Base-by-base conservation (phyloP, 2,797 vertebrate species). In the Brotula barbata region DNA sequence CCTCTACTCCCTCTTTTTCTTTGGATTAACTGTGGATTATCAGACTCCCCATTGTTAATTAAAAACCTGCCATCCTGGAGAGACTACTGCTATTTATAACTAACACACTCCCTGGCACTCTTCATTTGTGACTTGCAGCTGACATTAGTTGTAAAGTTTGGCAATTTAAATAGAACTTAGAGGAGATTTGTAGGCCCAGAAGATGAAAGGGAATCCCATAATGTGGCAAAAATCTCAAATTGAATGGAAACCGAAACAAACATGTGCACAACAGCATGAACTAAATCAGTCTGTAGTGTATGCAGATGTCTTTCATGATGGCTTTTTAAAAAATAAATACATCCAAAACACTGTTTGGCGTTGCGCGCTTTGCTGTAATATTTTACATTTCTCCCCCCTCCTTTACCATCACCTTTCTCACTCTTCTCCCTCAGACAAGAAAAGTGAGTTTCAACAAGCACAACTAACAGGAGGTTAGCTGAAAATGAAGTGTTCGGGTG, bases 21-120 rank as follows among this genome's bases (percentile, higher is more conserved):
- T 56, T 71, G 85, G 87, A 91, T 90, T 89, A 90, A 87, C 71
- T 60, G 73, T 85, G 87, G 88, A 91, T 92, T 90, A 92, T 87
- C 85, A 89, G 78, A 80, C 79, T 81, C 81, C 84, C 81, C 82
- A 86, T 88, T 89, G 81, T 89, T 91, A 87, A 90, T 89, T 89
- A 89, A 89, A 88, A 89, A 84, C 73, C 86, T 80, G 82, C 82
- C 83, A 79, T 89, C 81, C 84, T 84, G 65, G 77, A 85, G 81
- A 89, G 82, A 87, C 81, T 63, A 60, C 72, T 70, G 77, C 84
- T 87, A 89, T 90, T 89, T 90, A 78, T 88, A 89, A 81, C 80
- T 44, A 78, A 47, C 71, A 67, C 77, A 85, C 46, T 44, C 61
- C 42, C 37, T 54, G 34, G 49, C 58, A 48, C 40, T 84, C 55